These are phyloP conservation scores for Pelusios castaneus DNA, from an alignment of 2,113 vertebrate genomes.

Conservation along the genomic window DNA sequence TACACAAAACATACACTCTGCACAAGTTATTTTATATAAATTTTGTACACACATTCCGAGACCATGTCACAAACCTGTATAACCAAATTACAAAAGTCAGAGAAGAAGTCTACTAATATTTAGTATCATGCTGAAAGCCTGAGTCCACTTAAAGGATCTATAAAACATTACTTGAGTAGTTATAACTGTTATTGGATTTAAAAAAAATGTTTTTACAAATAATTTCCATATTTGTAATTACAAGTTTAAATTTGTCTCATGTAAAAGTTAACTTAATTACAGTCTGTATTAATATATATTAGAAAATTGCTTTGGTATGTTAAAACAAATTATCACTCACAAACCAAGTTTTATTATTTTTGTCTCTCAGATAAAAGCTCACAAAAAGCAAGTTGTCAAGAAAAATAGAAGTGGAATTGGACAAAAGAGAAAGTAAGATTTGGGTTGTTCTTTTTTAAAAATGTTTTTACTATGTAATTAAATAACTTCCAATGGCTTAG, in stretches of 20 bases:
- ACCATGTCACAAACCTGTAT: background rate
- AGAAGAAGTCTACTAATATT: background rate
- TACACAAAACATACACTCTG: background rate
- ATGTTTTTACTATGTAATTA: background rate
- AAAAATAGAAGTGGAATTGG: slow-evolving; percentile 10
- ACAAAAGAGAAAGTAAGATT: slow-evolving; percentile 59
- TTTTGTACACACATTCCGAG: background rate
- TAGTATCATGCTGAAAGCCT: background rate
- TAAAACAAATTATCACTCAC: background rate
- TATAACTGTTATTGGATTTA: background rate
- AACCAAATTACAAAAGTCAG: background rate
- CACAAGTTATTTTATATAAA: background rate
- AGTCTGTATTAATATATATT: background rate
- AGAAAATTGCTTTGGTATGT: background rate
- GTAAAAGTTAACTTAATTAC: background rate
- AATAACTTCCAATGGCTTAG: background rate
- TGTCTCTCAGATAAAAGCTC: slow-evolving; percentile 48
- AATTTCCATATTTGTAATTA: background rate
- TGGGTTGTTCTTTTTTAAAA: background rate
- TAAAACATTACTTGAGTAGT: background rate
- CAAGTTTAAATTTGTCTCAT: background rate
- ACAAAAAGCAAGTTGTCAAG: slow-evolving; percentile 16
- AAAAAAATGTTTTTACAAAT: background rate
- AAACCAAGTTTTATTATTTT: slow-evolving; percentile 3
- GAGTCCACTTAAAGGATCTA: background rate